Conservation (phyloP, 2,888 invertebrate species). For the Busseola fusca region DNA sequence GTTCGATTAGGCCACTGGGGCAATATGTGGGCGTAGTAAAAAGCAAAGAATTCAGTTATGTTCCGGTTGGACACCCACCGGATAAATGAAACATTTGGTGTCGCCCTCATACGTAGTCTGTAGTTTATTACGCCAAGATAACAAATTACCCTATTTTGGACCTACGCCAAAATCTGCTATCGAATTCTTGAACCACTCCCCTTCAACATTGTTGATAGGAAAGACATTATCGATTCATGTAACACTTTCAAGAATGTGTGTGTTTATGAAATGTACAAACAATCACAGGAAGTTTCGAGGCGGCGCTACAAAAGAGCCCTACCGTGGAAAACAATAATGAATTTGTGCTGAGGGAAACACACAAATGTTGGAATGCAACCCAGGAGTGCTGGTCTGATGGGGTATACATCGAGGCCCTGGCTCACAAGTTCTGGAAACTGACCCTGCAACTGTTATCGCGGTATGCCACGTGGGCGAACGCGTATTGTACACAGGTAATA, state of each 20-base stretch:
- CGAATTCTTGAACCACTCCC: not conserved
- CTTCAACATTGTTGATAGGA: slow-evolving; percentile 20
- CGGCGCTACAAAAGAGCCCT: slow-evolving; percentile 75
- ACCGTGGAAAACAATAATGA: slow-evolving; percentile 74
- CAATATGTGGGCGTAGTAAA: slow-evolving; percentile 16
- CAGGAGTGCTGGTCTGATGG: slow-evolving; percentile 93
- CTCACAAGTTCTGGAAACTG: slow-evolving; percentile 96
- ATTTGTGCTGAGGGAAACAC: slow-evolving; percentile 85
- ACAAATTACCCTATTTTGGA: slow-evolving; percentile 13
- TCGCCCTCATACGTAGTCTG: not conserved
- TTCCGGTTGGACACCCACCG: slow-evolving; percentile 6
- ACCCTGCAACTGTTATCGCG: slow-evolving; percentile 95
- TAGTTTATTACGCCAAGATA: slow-evolving; percentile 24
- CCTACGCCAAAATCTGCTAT: slow-evolving; percentile 15
- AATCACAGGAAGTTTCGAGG: slow-evolving; percentile 81
- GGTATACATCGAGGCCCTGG: slow-evolving; percentile 93
- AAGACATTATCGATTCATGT: slow-evolving; percentile 9
- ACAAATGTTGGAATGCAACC: slow-evolving; percentile 84
- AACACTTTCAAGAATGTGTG: slow-evolving; percentile 53
- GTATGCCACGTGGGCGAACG: slow-evolving; percentile 92
- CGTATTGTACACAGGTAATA: slow-evolving; percentile 81
- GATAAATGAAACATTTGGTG: not conserved
- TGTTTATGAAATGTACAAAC: slow-evolving; percentile 45
- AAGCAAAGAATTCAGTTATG: slow-evolving; percentile 1
- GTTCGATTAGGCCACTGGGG: not conserved